Percentiles rank a stretch among this genome's conserved stretches.
These are phyloP conservation scores for Bombylius discolor DNA, from an alignment of 2,888 invertebrate genomes.

Conservation along the genomic window DNA sequence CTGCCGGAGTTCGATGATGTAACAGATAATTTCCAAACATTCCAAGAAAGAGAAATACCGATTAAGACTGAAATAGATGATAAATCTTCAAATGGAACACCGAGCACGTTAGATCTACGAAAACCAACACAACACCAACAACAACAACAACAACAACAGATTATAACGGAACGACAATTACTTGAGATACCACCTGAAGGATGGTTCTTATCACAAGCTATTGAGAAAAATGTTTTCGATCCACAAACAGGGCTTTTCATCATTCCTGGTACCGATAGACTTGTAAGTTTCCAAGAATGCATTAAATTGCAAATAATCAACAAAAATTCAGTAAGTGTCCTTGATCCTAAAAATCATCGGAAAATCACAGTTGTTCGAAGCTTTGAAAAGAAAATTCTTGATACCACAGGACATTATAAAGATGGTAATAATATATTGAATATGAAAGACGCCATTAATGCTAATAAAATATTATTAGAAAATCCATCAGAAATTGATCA, in stretches of 20 bases:
- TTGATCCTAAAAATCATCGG: conserved; percentile 61
- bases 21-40: conserved; percentile 3
- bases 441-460: conserved; percentile 62
- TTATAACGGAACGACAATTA: conserved; percentile 48
- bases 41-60: conserved; percentile 3
- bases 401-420: conserved; percentile 63
- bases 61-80: conserved; percentile 21
- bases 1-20: conserved; percentile 28
- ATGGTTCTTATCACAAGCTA: conserved; percentile 72
- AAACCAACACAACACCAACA: conserved; percentile 38
- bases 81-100: conserved; percentile 33
- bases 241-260: conserved; percentile 70
- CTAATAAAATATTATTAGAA: conserved; percentile 50
- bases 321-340: conserved; percentile 64
- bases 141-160: conserved; percentile 30
- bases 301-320: conserved; percentile 75
- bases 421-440: conserved; percentile 42
- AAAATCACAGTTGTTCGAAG: conserved; percentile 56
- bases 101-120: conserved; percentile 36
- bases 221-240: conserved; percentile 69
- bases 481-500: conserved; percentile 37
- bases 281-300: conserved; percentile 77
- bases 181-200: conserved; percentile 73
- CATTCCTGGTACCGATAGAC: conserved; percentile 73
- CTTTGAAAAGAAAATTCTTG: conserved; percentile 64